A percentile compares a stretch with the other conserved stretches of the same genome.
Conservation (phyloP, 2,113 vertebrate genomes). For the Porphyrio hochstetteri region DNA sequence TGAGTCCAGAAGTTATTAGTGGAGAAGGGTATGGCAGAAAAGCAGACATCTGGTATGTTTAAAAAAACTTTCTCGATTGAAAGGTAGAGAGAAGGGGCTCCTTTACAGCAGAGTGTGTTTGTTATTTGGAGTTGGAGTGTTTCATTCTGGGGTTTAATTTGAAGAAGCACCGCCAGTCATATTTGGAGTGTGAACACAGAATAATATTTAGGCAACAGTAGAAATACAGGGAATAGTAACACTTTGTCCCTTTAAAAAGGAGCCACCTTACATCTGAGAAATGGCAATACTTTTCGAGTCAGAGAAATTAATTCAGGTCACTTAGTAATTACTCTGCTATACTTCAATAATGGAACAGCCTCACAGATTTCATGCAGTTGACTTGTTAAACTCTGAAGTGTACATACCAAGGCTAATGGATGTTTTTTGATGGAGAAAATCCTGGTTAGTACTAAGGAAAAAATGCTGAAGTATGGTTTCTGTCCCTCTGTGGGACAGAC, state of each 20-base stretch:
- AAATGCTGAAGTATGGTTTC: background rate
- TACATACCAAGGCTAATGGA: background rate
- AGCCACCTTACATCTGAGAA: background rate
- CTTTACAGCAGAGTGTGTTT: background rate
- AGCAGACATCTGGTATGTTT: conserved; percentile 95
- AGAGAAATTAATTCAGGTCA: background rate
- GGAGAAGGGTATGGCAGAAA: conserved; percentile 98
- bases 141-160: background rate
- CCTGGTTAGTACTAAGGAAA: background rate
- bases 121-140: background rate
- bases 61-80: background rate
- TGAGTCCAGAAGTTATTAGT: conserved; percentile 98
- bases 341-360: background rate
- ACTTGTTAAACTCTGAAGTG: background rate
- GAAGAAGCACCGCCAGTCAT: background rate
- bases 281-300: background rate
- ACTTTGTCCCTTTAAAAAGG: background rate
- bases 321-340: background rate
- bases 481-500: background rate
- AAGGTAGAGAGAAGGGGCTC: background rate
- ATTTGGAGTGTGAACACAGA: background rate
- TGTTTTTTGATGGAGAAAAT: background rate
- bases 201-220: background rate
- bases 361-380: background rate
- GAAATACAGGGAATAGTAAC: background rate